Base-by-base conservation (phyloP, 1,140 invertebrate genomes). In the Drosophila melanica region DNA sequence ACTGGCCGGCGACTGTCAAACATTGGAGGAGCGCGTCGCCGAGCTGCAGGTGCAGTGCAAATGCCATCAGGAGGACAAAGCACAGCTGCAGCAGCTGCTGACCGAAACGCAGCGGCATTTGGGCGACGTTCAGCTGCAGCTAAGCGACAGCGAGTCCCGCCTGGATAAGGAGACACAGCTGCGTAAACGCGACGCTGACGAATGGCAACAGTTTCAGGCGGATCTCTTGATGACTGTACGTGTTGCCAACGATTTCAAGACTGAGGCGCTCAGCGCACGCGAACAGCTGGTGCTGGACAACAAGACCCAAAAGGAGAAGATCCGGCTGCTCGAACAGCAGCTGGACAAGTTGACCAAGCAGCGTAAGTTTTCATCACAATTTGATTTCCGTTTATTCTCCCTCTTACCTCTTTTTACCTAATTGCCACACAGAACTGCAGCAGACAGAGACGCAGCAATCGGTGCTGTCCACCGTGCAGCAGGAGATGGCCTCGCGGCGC, bases 201-300 rank as follows among this genome's bases (percentile, higher is more conserved):
- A 98, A 92, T 99, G 98, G 98, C 95, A 96, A 80, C 97, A 98
- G 91, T 98, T 98, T 93, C 97, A 98, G 92, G 95, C 95, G 64
- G 98, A 99, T 93, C 93, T 99, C 0, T 93, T 98, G 30, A 97
- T 97, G 93, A 97, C 98, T 0, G 98, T 99, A 0, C 94, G 97
- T 16, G 97, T 99, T 8, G 98, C 98, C 10, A 98, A 98, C 92
- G 97, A 98, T 91, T 98, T 98, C 92, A 98, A 98, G 91, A 97
- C 96, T 20, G 96, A 97, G 92, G 96, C 96, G 0, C 96, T 97
- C 86, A 94, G 95, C 58, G 96, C 97, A 79, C 93, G 97, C 67
- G 97, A 98, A 90, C 94, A 95, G 69, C 93, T 98, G 7, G 94
- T 96, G 33, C 93, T 95, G 77, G 97, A 98, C 89, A 98, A 98